Evolutionary conservation across 2,797 vertebrate species (phyloP), one percentile per base, ranked within the genome.

Genomic region (Argya squamiceps): DNA sequence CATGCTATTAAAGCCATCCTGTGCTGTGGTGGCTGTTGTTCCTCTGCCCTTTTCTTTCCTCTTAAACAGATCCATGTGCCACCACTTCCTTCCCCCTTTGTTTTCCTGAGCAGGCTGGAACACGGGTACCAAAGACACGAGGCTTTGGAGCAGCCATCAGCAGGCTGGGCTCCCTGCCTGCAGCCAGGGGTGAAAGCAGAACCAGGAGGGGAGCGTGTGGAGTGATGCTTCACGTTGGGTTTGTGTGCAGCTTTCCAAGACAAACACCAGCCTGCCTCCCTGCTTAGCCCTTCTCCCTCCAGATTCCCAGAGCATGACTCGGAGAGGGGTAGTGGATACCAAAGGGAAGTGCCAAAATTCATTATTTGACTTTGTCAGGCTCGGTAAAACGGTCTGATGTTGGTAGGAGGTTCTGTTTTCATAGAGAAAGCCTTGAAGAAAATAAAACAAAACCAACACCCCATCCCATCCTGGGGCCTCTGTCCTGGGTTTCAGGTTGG

Each of bases 371-470:
- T 90, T 53, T 93, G 88, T 89, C 21, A 15, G 92, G 92, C 68
- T 91, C 13, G 0, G 68, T 64, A 7, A n/a, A 88, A 56, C 2
- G 2, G 59, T 87, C 91, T 90, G 94, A 89, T 96, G 93, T 81
- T 93, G 92, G 96, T 93, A 91, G 95, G 92, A 96, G 92, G 96
- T 59, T 26, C 7, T 96, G 96, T 95, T 97, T 97, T 93, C 82
- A n/a, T n/a, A 92, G 84, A 84, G 93, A 92, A 94, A 94, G 74
- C 70, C 92, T 90, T 83, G 88, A 89, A 95, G 95, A 84, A 92
- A 93, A 88, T 62, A 81, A 95, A 97, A 78, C 84, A 96, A 93
- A 88, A 20, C 43, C 60, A 70, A 23, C 53, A 71, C 87, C 70
- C 73, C 79, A 89, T 91, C 82, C 78, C 6, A 5, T 87, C 20